Evolutionary conservation across 2,797 vertebrate genomes (phyloP).

Genomic region (Xenopus petersii): DNA sequence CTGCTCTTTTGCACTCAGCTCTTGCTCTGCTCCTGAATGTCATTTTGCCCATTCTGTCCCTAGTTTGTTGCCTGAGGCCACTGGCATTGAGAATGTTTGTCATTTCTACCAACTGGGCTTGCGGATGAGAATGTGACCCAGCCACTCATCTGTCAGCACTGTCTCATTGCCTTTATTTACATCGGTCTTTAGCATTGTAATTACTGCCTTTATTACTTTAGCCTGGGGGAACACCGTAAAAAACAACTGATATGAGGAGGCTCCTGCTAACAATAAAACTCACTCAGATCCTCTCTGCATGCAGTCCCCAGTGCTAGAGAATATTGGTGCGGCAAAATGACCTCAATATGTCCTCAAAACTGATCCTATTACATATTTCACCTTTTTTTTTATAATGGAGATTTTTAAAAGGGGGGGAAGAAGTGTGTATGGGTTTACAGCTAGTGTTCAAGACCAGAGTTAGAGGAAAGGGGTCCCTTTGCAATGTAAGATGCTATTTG

Average conservation of each 20-base stretch:
- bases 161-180: constrained; percentile 98
- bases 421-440: not conserved
- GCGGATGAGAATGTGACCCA: constrained; percentile 87
- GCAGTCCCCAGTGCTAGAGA: constrained; percentile 61
- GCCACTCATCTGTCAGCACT: constrained; percentile 90
- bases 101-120: constrained; percentile 89
- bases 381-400: constrained; percentile 44
- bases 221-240: constrained; percentile 89
- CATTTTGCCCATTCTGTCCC: constrained; percentile 76
- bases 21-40: constrained; percentile 62
- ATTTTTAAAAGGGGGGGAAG: not conserved
- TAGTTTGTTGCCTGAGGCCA: constrained; percentile 76
- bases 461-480: too few relatives aligned
- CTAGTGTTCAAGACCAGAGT: not conserved
- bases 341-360: constrained; percentile 67
- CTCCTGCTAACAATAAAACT: constrained; percentile 84
- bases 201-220: constrained; percentile 99
- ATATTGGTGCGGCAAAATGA: constrained; percentile 63
- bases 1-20: constrained; percentile 25
- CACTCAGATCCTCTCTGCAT: constrained; percentile 59
- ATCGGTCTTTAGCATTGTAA: constrained; percentile 99
- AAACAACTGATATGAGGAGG: constrained; percentile 75
- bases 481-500: too few relatives aligned
- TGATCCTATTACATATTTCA: constrained; percentile 59
- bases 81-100: constrained; percentile 74